Percentiles rank a stretch among this genome's conserved stretches.
These are phyloP conservation scores for Coleophora deauratella DNA, from an alignment of 2,888 invertebrate genomes.

Conservation along the genomic window DNA sequence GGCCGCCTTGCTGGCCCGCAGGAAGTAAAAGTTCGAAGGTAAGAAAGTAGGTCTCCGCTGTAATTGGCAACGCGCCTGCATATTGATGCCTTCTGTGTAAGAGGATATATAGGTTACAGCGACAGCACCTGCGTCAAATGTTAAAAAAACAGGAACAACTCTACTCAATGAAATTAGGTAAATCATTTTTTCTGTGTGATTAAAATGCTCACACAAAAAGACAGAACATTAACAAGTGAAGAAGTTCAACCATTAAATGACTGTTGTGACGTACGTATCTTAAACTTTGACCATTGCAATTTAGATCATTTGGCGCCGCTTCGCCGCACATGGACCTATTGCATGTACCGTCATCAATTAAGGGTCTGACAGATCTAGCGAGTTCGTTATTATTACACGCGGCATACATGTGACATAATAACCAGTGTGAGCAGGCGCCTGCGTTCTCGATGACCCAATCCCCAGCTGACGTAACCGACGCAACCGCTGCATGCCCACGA, in stretches of 20 bases:
- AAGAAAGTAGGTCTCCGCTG: slow-evolving; percentile 73
- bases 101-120: slow-evolving; percentile 45
- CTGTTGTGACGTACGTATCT: no score
- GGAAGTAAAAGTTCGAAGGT: slow-evolving; percentile 75
- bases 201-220: no score
- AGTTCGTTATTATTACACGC: no score
- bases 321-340: no score
- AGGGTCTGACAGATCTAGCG: no score
- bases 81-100: slow-evolving; percentile 52
- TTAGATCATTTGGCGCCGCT: no score
- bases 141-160: background rate
- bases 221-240: no score
- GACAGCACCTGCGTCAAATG: background rate
- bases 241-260: no score
- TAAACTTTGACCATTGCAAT: no score
- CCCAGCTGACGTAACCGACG: slow-evolving; percentile 40
- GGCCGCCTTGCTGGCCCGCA: slow-evolving; percentile 67
- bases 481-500: slow-evolving; percentile 28
- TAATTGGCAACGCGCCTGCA: slow-evolving; percentile 71
- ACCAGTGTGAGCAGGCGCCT: slow-evolving; percentile 38
- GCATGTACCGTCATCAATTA: no score
- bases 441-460: slow-evolving; percentile 53
- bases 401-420: slow-evolving; percentile 45
- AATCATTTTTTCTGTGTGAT: no score
- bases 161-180: no score